Conservation (phyloP, 2,797 vertebrate species). For the Tamandua tetradactyla region DNA sequence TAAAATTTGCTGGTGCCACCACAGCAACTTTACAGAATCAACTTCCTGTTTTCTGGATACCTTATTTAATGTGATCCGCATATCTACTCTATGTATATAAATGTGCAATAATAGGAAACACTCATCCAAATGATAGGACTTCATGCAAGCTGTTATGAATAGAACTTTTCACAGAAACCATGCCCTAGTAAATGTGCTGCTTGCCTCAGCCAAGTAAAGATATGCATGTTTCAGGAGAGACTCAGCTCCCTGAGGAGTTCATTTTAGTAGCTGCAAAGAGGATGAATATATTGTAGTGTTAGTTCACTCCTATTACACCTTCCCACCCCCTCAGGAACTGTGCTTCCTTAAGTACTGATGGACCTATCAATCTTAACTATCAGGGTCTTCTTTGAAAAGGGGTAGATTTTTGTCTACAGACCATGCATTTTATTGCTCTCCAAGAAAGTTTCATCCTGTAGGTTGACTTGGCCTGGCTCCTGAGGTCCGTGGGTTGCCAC, state of each 20-base stretch:
- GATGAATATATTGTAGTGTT: background rate
- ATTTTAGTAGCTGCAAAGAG: background rate
- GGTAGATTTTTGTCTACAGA: constrained; percentile 58
- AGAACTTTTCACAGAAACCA: background rate
- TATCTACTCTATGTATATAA: constrained; percentile 24
- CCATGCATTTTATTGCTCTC: constrained; percentile 90
- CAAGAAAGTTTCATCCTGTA: constrained; percentile 82
- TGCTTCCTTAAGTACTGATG: background rate
- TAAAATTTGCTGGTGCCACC: constrained; percentile 13
- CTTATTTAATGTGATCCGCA: background rate
- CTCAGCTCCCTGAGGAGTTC: background rate
- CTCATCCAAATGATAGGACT: background rate
- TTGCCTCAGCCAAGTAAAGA: background rate
- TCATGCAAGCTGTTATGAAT: background rate
- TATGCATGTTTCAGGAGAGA: background rate
- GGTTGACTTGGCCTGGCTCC: constrained; percentile 39
- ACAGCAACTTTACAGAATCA: background rate
- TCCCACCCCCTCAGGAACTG: background rate
- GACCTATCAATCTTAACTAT: background rate
- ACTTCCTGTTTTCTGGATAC: background rate
- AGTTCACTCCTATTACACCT: background rate
- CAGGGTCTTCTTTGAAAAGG: background rate
- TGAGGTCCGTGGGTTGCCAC: constrained; percentile 76
- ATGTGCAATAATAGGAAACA: background rate
- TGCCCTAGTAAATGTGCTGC: background rate